These are phyloP conservation scores for Corythoichthys haematopterus DNA, from an alignment of 2,113 vertebrate species.

Conservation along the genomic window DNA sequence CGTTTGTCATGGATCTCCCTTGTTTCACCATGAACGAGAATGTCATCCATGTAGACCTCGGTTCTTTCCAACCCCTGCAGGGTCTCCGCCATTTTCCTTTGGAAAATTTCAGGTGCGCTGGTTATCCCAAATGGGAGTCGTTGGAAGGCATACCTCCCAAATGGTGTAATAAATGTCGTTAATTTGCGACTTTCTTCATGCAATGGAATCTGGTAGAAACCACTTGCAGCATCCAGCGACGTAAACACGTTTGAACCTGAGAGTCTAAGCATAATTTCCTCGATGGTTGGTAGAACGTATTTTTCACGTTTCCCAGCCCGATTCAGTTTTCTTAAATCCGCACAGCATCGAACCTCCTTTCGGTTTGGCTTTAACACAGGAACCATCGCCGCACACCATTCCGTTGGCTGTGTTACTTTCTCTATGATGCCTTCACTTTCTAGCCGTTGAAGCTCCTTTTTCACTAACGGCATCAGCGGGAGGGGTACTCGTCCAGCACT, in stretches of 20 bases:
- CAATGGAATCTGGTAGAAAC: neutral
- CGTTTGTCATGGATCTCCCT: neutral
- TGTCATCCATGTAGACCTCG: neutral
- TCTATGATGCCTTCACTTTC: conserved; percentile 10
- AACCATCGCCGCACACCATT: conserved; percentile 11
- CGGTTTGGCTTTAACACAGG: neutral
- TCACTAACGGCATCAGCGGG: conserved; percentile 15
- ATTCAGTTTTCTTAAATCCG: conserved; percentile 52
- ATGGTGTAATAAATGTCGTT: neutral
- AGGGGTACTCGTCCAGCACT: conserved; percentile 11
- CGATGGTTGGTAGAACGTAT: neutral
- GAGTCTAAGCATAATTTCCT: neutral
- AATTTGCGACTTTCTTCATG: neutral
- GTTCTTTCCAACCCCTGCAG: neutral
- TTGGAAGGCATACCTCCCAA: neutral
- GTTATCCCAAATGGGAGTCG: neutral
- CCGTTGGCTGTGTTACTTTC: conserved; percentile 28
- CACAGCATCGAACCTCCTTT: conserved; percentile 35
- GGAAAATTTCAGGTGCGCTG: neutral
- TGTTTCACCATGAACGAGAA: neutral
- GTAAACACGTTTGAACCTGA: neutral
- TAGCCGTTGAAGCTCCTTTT: conserved; percentile 13
- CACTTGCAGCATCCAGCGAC: neutral
- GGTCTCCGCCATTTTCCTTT: neutral
- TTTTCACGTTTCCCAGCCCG: conserved; percentile 40